phyloP scores from a whole-genome alignment of 2,888 invertebrate species.

The Melinopterus prodromus region DNA sequence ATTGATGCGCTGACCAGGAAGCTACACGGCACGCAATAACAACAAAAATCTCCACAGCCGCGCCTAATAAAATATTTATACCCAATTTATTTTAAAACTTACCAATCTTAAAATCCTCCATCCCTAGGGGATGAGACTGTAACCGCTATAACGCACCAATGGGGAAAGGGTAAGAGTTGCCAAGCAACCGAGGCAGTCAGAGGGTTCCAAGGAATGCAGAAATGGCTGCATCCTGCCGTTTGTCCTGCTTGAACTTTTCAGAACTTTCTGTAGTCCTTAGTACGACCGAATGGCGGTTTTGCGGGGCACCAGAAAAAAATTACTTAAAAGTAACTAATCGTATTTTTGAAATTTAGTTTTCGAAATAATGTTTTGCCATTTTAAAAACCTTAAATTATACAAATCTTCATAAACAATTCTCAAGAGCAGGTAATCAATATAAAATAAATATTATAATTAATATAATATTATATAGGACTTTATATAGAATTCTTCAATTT shows the following conservation, averaged over 20 bases:
- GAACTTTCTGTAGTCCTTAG: neutral
- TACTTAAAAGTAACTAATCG: neutral
- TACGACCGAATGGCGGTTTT: too few relatives aligned
- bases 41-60: neutral
- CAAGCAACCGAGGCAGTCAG: neutral
- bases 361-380: too few relatives aligned
- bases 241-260: neutral
- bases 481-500: too few relatives aligned
- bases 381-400: too few relatives aligned
- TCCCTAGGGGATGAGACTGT: neutral
- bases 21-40: neutral
- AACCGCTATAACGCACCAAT: neutral
- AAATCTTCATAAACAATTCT: too few relatives aligned
- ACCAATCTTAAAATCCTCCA: neutral
- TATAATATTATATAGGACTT: too few relatives aligned
- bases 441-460: too few relatives aligned
- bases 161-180: neutral
- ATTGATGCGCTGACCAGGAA: neutral
- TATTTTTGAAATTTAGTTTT: too few relatives aligned
- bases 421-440: too few relatives aligned
- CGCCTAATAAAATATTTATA: neutral
- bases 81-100: neutral
- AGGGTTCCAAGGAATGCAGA: neutral
- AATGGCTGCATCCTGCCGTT: neutral
- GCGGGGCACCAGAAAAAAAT: neutral